Base-by-base conservation (phyloP, 2,888 invertebrate species). In the Amphipyra tragopoginis region DNA sequence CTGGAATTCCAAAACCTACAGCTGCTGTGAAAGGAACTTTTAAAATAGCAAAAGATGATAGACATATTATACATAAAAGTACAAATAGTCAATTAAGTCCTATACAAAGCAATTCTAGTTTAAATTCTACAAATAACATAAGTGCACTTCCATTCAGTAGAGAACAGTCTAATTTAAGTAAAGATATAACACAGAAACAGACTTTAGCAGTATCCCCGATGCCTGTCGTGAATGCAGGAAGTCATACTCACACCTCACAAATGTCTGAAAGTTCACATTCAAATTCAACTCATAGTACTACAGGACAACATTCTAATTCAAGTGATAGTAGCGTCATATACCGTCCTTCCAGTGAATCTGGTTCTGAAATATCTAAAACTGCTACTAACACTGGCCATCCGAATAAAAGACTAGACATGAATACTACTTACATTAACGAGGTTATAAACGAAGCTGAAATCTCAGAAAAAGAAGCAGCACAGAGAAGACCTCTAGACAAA, bases 21-120 rank as follows among this genome's bases (percentile, higher is more conserved):
- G 98, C 98, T 8, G 97, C 98, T 60, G 97, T 98, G 34, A 98
- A 98, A 94, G 98, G 98, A 70, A 98, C 97, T 26, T 97, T 97
- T 68, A 98, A 98, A 90, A 95, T 96, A 80, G 90, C 96, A 72
- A 95, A 95, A 88, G 96, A 96, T 85, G 88, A 95, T 84, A 89
- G 93, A 88, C 86, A 95, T 87, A 79, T 94, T 84, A 86, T 93
- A 92, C 90, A 88, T 93, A 95, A 95, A 93, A 95, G 88, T 95
- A 95, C 93, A 88, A 93, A 91, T 90, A 92, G 93, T 89, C 94
- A 95, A 90, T 93, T 95, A 92, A 95, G 95, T 83, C 95, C 95
- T 69, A 95, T 94, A 88, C 95, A 95, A 87, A 95, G 95, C 87
- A 95, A 95, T 89, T 94, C 95, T 89, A 95, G 95, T 90, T 91